Evolutionary conservation across 2,113 vertebrate genomes (phyloP), one percentile per base, ranked within the genome.

Genomic region (Callionymus lyra): DNA sequence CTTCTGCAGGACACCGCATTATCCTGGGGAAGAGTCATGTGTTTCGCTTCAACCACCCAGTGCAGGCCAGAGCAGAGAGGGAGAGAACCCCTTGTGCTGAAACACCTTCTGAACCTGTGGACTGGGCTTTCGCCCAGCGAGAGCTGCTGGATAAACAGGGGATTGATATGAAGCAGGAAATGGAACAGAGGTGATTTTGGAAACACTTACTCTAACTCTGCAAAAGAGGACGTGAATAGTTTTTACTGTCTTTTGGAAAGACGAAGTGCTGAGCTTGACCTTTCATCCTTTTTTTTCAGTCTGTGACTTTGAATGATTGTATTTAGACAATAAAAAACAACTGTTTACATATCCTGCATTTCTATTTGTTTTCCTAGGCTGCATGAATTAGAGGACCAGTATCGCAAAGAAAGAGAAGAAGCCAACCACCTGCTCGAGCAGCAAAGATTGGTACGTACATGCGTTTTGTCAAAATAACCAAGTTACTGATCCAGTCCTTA

Each of bases 111-210:
- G 93, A 98, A 74, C 91, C 93, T 0, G 90, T 98, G 57, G 94
- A 99, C 84, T 99, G 94, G 95, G 92, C 93, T 8, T 97, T 97
- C 0, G 94, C 94, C 11, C 93, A 98, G 75, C 84, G 93, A 0
- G 94, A 98, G 75, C 84, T 99, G 54, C 84, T 98, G 70, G 95
- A 99, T 34, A 97, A 98, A 53, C 93, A 97, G 68, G 95, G 95
- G 69, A 97, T 99, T 0, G 93, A 98, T 81, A 97, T 98, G 93
- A 97, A 97, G 63, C 94, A 93, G 74, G 94, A 99, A 76, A 99
- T 99, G 95, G 91, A 97, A 47, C 93, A 98, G 65, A 89, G 95
- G 95, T 98, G 68, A 1, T 14, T 15, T 12, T n/a, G 10, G 6
- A 42, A 10, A 31, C 38, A 53, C 12, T 6, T 36, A 10, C 12